Base-by-base conservation (phyloP, 37 sponge, comb jelly and placozoan species). In the Agelas oroides region DNA sequence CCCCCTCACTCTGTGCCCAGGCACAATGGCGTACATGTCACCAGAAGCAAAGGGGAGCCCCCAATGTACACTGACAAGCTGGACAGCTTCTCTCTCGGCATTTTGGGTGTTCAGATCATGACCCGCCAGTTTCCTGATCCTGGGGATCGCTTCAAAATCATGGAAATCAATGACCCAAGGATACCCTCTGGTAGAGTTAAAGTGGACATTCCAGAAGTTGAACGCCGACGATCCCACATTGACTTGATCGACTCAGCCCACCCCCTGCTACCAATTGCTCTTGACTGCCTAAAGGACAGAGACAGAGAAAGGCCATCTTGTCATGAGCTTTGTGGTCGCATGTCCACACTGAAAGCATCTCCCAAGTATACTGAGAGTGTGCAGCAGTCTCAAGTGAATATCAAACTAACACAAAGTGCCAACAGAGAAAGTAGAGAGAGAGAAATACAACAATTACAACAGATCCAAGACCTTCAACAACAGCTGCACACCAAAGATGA, bases 1-100 rank as follows among this genome's bases (percentile, higher is more conserved):
- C 38, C 52, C 72, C n/a, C 38, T 24, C 34, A 71, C 72, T 38
- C 34, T 38, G 53, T 71, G 72, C 24, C 72, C 72, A 71, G 72
- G 72, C 21, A 40, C 72, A 19, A 5, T 41, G 1, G 39, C 38
- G 2, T 71, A 71, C 72, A 71, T 71, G 72, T 41, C 72, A 1
- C 72, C 72, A 41, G 72, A 71, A 24, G 72, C 72, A 33, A 3
- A 17, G 39, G 38, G 52, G 72, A 71, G 46, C 34, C 24, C 17
- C 72, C 72, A 5, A 17, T 25, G 1, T 37, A 71, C 25, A 71
- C 72, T 24, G 72, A 71, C n/a, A 71, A 71, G 38, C 21, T 71
- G 1, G 72, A 71, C 25, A 5, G 8, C 72, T 71, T 71, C 24
- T 71, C 72, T 2, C 25, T 71, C 38, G 72, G 72, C 12, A 53